phyloP scores from a whole-genome alignment of 2,797 vertebrate genomes.

The Hippopotamyrus pictus region DNA sequence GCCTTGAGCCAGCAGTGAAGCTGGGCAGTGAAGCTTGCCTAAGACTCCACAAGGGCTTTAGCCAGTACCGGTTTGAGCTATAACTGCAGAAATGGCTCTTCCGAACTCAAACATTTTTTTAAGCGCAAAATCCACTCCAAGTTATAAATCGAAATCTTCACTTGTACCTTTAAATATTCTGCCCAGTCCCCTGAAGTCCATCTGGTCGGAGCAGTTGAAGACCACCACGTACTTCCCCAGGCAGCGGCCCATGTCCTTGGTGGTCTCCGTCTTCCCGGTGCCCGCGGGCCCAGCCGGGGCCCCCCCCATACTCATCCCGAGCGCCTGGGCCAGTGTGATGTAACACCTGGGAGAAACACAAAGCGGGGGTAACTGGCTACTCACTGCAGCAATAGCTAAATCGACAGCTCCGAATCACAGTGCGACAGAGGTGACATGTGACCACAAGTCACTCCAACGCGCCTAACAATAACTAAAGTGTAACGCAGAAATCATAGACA shows the following conservation, averaged over 20 bases:
- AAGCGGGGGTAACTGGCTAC: not conserved
- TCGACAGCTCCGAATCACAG: not conserved
- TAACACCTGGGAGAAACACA: slow-evolving; percentile 74
- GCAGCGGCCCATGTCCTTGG: slow-evolving; percentile 96
- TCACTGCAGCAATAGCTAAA: not conserved
- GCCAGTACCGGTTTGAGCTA: not conserved
- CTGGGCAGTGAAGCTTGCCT: not conserved
- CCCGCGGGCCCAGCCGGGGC: slow-evolving; percentile 91
- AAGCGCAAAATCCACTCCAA: not conserved
- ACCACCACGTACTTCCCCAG: slow-evolving; percentile 95
- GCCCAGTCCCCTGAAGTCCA: slow-evolving; percentile 95
- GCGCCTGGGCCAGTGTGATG: slow-evolving; percentile 90
- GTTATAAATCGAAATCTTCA: not conserved
- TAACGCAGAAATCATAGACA: not conserved
- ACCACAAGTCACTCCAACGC: not conserved
- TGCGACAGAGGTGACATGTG: not conserved
- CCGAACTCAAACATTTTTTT: not conserved
- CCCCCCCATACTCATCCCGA: slow-evolving; percentile 98
- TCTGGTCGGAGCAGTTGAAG: slow-evolving; percentile 97
- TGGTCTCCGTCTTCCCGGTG: slow-evolving; percentile 92
- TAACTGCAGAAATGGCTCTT: not conserved
- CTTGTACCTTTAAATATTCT: slow-evolving; percentile 89
- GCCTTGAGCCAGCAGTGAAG: not conserved
- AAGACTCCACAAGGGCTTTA: not conserved
- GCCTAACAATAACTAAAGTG: not conserved